Evolutionary conservation across 1,140 invertebrate species (phyloP), one percentile per base, ranked within the genome.

Genomic region (Pseudomyrmex cubaensis): DNA sequence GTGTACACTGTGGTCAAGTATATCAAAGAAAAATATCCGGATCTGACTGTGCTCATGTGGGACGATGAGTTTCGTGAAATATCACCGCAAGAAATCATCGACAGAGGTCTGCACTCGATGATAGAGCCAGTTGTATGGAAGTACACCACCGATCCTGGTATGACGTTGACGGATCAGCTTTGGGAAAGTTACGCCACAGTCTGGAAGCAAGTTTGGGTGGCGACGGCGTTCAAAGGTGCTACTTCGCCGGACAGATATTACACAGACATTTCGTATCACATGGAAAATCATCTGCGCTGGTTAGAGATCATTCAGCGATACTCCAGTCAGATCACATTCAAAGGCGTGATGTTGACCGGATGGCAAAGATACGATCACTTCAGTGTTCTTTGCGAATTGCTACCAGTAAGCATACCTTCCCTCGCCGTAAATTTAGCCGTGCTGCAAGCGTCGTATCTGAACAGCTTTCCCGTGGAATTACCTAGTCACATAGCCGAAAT

Each of bases 61-160:
- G 98, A 99, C 90, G 98, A 99, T 92, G 99, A 99, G 96, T 94
- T 99, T 46, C 93, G 98, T 9, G 95, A 96, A 63, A 96, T 98
- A 62, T 95, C 95, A 1, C 92, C 95, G 17, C 93, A 95, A 61
- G 95, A 95, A 80, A 95, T 97, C 91, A 92, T 95, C 84, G 95
- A 95, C 48, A 97, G 95, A 87, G 95, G 95, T 13, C 92, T 98
- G 13, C 95, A 96, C 4, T 94, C 95, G 17, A 93, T 97, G 20
- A 95, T 98, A 0, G 97, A 98, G 91, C 97, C 97, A 0, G 98
- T 98, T 94, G 96, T 98, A 12, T 98, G 97, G 97, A 96, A 95
- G 63, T 96, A 96, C 82, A 95, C 95, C 0, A 95, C 95, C 62
- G 94, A 87, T 96, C 96, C 93, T 95, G 97, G 92, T 94, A 94